These are phyloP conservation scores for Hydropsyche betteni DNA, from an alignment of 2,888 invertebrate species.

Conservation along the genomic window DNA sequence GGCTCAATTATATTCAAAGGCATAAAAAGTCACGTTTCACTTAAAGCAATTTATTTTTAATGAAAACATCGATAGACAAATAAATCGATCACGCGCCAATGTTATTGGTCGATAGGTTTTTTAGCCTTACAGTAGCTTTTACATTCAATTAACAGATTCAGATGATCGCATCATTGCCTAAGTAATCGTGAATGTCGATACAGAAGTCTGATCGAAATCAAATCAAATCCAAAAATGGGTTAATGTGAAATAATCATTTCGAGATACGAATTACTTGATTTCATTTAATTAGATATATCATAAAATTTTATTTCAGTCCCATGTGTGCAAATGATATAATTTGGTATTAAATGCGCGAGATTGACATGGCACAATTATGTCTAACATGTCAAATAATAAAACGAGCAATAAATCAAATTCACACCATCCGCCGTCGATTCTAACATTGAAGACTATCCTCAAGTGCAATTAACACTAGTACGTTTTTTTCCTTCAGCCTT, in stretches of 20 bases:
- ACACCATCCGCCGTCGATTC: background rate
- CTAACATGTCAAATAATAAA: background rate
- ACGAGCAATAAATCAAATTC: slow-evolving; percentile 5
- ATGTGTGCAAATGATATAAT: no score
- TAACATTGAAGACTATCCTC: slow-evolving; percentile 1
- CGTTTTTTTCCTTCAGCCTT: slow-evolving; percentile 15
- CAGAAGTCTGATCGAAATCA: no score
- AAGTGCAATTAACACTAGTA: slow-evolving; percentile 6
- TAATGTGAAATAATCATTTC: no score
- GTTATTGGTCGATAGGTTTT: background rate
- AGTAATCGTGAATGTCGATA: slow-evolving; percentile 4
- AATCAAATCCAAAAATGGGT: no score
- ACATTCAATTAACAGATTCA: slow-evolving; percentile 14
- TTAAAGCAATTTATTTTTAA: slow-evolving; percentile 1
- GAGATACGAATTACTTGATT: no score
- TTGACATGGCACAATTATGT: slow-evolving; percentile 15
- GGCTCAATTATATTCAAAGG: slow-evolving; percentile 1
- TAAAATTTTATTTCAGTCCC: no score
- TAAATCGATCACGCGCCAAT: background rate
- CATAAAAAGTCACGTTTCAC: slow-evolving; percentile 1
- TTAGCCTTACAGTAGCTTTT: slow-evolving; percentile 16
- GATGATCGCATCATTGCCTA: background rate
- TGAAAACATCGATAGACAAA: slow-evolving; percentile 6
- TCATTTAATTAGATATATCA: no score
- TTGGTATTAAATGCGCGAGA: background rate